Conservation (phyloP, 2,888 invertebrate species). For the Synanthedon myopaeformis region DNA sequence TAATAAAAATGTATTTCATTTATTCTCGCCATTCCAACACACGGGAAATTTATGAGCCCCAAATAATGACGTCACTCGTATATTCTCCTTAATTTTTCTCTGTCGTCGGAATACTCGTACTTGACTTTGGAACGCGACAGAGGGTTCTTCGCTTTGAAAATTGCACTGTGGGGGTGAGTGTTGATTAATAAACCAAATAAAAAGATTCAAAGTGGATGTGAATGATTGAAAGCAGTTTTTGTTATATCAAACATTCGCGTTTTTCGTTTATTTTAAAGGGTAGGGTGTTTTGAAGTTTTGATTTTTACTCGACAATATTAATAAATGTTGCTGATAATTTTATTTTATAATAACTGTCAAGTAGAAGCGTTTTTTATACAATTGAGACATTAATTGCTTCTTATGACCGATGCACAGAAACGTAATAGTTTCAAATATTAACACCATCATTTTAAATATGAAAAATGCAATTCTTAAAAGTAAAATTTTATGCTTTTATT, state of each 20-base stretch:
- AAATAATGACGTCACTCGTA: conserved; percentile 12
- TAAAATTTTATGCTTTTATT: too few species aligned
- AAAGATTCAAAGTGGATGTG: conserved; percentile 27
- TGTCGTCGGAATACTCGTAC: conserved; percentile 30
- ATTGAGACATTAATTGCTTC: too few species aligned
- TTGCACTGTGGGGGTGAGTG: conserved; percentile 44
- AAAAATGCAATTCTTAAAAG: too few species aligned
- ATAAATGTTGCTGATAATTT: too few species aligned
- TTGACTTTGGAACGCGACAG: conserved; percentile 39
- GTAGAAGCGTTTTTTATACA: not conserved
- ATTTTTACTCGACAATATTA: not conserved
- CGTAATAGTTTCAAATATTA: too few species aligned
- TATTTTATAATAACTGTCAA: not conserved
- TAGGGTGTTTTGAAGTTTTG: not conserved
- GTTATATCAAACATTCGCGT: conserved; percentile 18
- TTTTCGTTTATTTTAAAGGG: conserved; percentile 12
- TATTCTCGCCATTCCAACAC: conserved; percentile 9
- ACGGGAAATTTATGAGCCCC: conserved; percentile 3
- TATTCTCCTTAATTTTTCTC: conserved; percentile 45
- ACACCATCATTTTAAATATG: too few species aligned
- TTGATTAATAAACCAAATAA: conserved; percentile 61
- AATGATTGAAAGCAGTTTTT: conserved; percentile 25
- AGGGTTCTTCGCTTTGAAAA: conserved; percentile 47
- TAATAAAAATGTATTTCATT: not conserved
- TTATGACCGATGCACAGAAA: too few species aligned